Percentiles rank a stretch among this genome's conserved stretches.
phyloP scores from a whole-genome alignment of 2,888 invertebrate species.

The Perdita meconis region DNA sequence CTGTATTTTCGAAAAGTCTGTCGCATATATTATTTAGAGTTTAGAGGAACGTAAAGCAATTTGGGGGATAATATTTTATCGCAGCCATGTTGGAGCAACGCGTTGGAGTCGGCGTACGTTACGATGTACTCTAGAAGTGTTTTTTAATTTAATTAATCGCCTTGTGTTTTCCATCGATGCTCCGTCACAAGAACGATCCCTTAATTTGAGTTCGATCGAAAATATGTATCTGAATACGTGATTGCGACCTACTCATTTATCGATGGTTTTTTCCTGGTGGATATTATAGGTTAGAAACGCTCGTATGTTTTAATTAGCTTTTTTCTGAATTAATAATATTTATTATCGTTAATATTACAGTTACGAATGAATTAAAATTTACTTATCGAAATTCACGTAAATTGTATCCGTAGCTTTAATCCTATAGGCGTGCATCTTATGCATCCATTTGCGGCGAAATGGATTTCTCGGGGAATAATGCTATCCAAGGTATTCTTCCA shows the following conservation, averaged over 20 bases:
- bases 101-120: conserved; percentile 73
- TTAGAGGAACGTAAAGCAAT: no score
- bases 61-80: conserved; percentile 47
- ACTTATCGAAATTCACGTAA: no score
- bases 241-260: conserved; percentile 15
- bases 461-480: conserved; percentile 79
- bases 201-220: conserved; percentile 2
- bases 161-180: conserved; percentile 42
- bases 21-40: no score
- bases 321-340: no score
- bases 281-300: conserved; percentile 66
- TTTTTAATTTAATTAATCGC: conserved; percentile 68
- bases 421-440: conserved; percentile 20
- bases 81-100: conserved; percentile 73
- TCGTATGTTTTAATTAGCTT: conserved; percentile 32
- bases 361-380: no score
- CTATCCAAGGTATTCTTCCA: conserved; percentile 76
- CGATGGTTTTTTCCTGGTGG: conserved; percentile 16
- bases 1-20: not conserved
- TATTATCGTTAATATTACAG: no score
- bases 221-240: conserved; percentile 54
- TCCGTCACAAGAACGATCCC: conserved; percentile 5
- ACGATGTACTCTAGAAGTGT: conserved; percentile 58
- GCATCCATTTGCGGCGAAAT: conserved; percentile 65
- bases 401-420: conserved; percentile 20